Evolutionary conservation across 2,113 vertebrate species (phyloP).

Genomic region (Falcunculus frontatus): DNA sequence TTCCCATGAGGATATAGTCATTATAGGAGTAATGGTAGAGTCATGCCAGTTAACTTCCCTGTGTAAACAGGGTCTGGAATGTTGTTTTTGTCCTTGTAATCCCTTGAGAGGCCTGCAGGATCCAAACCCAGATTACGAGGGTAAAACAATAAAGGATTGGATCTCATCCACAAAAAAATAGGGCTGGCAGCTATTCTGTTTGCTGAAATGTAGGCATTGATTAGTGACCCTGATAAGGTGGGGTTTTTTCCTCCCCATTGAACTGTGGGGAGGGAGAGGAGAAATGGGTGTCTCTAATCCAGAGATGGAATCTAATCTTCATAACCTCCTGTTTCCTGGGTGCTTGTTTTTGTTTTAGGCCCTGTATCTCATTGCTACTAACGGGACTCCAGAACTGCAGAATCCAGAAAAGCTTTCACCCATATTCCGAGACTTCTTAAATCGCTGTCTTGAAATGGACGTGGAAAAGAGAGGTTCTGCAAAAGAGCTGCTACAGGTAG

Average conservation of each 20-base stretch:
- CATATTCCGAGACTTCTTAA: slow-evolving; percentile 92
- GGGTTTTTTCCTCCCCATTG: not conserved
- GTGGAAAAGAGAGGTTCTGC: slow-evolving; percentile 96
- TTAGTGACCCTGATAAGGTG: not conserved
- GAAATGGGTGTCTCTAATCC: not conserved
- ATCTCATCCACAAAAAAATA: slow-evolving; percentile 3
- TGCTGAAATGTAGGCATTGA: not conserved
- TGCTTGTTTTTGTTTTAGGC: slow-evolving; percentile 72
- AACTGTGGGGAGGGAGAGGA: not conserved
- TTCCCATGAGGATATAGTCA: not conserved
- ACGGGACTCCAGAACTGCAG: slow-evolving; percentile 94
- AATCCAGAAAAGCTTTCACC: slow-evolving; percentile 91
- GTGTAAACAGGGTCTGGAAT: slow-evolving; percentile 34
- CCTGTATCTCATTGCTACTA: slow-evolving; percentile 97
- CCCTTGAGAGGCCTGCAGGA: slow-evolving; percentile 12
- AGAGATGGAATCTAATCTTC: not conserved
- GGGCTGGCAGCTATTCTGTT: not conserved
- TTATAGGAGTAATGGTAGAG: not conserved
- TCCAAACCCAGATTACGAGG: slow-evolving; percentile 29
- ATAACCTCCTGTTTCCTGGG: not conserved
- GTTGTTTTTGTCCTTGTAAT: slow-evolving; percentile 43
- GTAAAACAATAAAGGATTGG: slow-evolving; percentile 42
- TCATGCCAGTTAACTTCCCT: slow-evolving; percentile 31
- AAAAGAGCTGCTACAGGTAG: slow-evolving; percentile 92
- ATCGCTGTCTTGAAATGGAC: slow-evolving; percentile 95